Evolutionary conservation across 2,888 invertebrate species (phyloP).

Genomic region (Sicus ferrugineus): DNA sequence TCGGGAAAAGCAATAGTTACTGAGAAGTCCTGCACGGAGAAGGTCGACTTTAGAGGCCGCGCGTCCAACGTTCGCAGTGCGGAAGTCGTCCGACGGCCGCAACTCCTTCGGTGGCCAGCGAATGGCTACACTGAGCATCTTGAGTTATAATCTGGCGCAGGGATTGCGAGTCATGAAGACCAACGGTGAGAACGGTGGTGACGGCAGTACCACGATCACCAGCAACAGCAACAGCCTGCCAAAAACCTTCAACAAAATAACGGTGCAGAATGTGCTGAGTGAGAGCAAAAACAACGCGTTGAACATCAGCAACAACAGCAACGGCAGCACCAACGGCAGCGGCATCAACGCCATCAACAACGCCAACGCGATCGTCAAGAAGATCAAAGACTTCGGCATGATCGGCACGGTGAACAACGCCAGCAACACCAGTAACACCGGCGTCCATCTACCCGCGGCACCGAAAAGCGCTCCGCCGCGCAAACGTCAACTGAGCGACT

Average conservation of each 20-base stretch:
- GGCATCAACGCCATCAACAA: constrained; percentile 47
- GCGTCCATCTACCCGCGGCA: constrained; percentile 17
- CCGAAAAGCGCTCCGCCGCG: constrained; percentile 35
- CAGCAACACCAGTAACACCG: constrained; percentile 31
- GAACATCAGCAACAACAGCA: constrained; percentile 52
- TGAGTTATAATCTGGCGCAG: constrained; percentile 55
- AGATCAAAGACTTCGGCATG: constrained; percentile 63
- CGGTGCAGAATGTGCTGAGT: constrained; percentile 57
- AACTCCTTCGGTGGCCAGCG: constrained; percentile 1
- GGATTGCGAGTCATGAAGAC: constrained; percentile 48
- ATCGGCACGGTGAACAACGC: constrained; percentile 51
- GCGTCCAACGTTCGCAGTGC: neutral
- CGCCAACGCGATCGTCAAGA: constrained; percentile 60
- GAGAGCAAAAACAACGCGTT: constrained; percentile 53
- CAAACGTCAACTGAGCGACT: constrained; percentile 49
- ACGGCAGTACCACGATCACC: constrained; percentile 18
- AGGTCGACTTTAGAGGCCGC: constrained; percentile 36
- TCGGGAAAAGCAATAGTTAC: neutral
- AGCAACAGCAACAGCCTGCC: constrained; percentile 34
- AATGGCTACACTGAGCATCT: constrained; percentile 60
- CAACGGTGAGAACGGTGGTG: constrained; percentile 34
- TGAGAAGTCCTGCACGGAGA: constrained; percentile 9
- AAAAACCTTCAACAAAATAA: constrained; percentile 60
- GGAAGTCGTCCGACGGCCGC: neutral
- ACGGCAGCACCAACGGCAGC: constrained; percentile 53